Percentiles rank a stretch among this genome's conserved stretches.
phyloP scores from a whole-genome alignment of 30 jellyfish, hydroid and myxozoan genomes.

The Phacellophora camtschatica region DNA sequence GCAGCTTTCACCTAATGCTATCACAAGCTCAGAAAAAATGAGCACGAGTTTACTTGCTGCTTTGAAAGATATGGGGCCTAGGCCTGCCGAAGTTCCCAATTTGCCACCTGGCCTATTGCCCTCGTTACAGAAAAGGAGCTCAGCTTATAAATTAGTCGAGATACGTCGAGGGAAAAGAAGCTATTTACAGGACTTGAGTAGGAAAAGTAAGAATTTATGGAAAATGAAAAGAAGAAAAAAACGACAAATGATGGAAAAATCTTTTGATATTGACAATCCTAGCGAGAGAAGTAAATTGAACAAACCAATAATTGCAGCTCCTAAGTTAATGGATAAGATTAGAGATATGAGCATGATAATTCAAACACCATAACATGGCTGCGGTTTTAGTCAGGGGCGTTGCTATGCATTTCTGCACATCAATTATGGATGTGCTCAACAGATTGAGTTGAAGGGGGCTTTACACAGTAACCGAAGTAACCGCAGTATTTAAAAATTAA shows the following conservation, averaged over 20 bases:
- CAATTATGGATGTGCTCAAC: too few relatives aligned
- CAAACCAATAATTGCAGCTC: constrained; percentile 81
- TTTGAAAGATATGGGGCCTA: constrained; percentile 58
- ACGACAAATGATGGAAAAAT: constrained; percentile 66
- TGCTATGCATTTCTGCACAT: too few relatives aligned
- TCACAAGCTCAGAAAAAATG: constrained; percentile 30
- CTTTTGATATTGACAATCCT: constrained; percentile 66
- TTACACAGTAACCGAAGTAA: too few relatives aligned
- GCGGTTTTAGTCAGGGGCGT: too few relatives aligned
- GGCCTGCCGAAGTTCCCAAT: constrained; percentile 35
- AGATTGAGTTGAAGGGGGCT: too few relatives aligned
- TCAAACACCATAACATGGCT: constrained; percentile 76
- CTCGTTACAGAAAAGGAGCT: constrained; percentile 44
- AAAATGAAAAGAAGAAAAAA: neutral
- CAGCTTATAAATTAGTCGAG: neutral
- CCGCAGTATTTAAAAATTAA: too few relatives aligned
- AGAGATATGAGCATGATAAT: constrained; percentile 94
- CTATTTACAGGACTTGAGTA: neutral
- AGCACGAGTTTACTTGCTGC: constrained; percentile 70
- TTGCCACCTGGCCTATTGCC: constrained; percentile 23
- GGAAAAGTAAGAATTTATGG: neutral
- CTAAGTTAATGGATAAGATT: constrained; percentile 90
- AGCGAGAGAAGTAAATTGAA: constrained; percentile 83
- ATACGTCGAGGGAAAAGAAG: constrained; percentile 30
- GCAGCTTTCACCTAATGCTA: constrained; percentile 55